Base-by-base conservation (phyloP, 2,888 invertebrate genomes). In the Tetragnatha montana region DNA sequence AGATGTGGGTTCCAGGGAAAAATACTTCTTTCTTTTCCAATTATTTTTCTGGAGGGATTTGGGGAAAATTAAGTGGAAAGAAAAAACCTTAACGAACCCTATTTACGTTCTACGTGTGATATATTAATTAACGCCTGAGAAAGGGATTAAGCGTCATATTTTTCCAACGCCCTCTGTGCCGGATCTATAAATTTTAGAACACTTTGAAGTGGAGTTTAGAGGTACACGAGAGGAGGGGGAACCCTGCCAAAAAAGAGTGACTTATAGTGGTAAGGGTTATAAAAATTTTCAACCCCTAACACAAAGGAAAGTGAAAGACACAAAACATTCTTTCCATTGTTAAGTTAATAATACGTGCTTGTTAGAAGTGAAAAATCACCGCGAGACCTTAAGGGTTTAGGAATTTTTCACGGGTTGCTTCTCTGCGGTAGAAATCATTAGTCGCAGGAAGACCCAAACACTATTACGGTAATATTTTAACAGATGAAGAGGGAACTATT, bases 91-190 rank as follows among this genome's bases (percentile, higher is more conserved):
- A 51, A 51, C 51, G 60, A 12, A 78, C 19, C 49, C 51, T 60
- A 78, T 78, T 51, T 51, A 78, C 60, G 60, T 21, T 78, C 21
- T 60, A 60, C 60, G 21, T 60, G 78, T 78, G 78, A 78, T 78
- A 78, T 78, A 78, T 78, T 78, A 78, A 78, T 78, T 78, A 78
- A 22, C 19, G 8, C 10, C 22, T 14, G 60, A 60, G 60, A 7
- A 76, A 10, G 50, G 76, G n/a, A n/a, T 19, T 50, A 19, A 19
- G 21, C 14, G 14, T 51, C 12, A 51, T 78, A 22, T 21, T 10
- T 19, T 21, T 21, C 21, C 17, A 60, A 51, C 78, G 21, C 60
- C 78, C 22, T 35, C 22, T 35, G 22, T 60, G 21, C 22, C 51
- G 78, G 78, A 78, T 78, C 10, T 51, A 78, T 78, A 78, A 78